A percentile compares a stretch with the other conserved stretches of the same genome.
Conservation (phyloP, 2,888 invertebrate species). For the Polydrusus pterygomalis region DNA sequence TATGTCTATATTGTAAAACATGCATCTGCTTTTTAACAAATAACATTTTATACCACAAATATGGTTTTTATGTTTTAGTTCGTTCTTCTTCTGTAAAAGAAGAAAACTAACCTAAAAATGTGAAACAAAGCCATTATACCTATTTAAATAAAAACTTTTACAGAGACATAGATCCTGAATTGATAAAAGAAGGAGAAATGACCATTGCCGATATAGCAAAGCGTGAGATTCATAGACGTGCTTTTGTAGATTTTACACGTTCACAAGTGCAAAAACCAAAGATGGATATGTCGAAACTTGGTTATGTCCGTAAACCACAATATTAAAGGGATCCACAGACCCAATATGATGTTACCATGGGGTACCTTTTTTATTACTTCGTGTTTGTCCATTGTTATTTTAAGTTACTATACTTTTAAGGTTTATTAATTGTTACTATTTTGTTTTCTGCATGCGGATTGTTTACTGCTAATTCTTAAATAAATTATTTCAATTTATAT, state of each 20-base stretch:
- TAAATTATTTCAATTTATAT: no score
- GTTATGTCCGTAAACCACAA: neutral
- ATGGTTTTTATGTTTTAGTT: no score
- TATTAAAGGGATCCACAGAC: neutral
- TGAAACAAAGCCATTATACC: neutral
- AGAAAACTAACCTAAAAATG: no score
- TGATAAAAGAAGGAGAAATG: neutral
- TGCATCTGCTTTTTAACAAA: no score
- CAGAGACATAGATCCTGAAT: neutral
- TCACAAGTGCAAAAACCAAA: neutral
- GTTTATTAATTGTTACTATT: no score
- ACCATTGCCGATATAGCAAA: neutral
- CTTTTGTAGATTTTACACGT: neutral
- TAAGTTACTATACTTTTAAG: no score
- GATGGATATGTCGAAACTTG: neutral
- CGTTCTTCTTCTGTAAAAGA: no score
- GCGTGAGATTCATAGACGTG: conserved; percentile 9
- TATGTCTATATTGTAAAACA: no score
- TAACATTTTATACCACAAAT: no score
- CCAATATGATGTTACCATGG: neutral
- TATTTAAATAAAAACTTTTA: neutral
- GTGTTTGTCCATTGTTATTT: neutral
- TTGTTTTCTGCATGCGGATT: no score
- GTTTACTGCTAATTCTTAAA: no score
- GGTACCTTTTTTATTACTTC: neutral